phyloP scores from a whole-genome alignment of 2,113 vertebrate genomes.

The Crocuta crocuta region DNA sequence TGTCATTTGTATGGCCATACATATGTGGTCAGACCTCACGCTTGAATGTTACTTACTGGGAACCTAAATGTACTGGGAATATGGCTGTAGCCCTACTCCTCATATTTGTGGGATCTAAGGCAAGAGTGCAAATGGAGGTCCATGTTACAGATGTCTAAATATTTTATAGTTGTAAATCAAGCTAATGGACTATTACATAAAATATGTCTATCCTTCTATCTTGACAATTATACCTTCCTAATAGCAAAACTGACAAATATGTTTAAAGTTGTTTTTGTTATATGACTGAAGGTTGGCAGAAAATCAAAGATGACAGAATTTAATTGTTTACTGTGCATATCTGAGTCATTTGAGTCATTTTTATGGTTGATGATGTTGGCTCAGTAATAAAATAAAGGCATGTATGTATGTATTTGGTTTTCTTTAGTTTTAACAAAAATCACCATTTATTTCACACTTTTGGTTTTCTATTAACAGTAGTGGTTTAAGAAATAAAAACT shows the following conservation, averaged over 20 bases:
- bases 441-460: slow-evolving; percentile 7
- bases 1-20: not conserved
- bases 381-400: slow-evolving; percentile 46
- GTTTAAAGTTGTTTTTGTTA: slow-evolving; percentile 63
- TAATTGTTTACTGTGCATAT: slow-evolving; percentile 48
- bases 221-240: slow-evolving; percentile 59
- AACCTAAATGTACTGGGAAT: not conserved
- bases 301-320: slow-evolving; percentile 62
- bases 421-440: slow-evolving; percentile 54
- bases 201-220: not conserved
- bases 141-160: not conserved
- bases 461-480: not conserved
- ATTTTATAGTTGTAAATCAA: slow-evolving; percentile 34
- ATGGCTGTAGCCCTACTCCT: not conserved
- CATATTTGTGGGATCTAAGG: not conserved
- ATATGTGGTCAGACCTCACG: not conserved
- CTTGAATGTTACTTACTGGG: not conserved
- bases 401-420: slow-evolving; percentile 29
- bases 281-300: slow-evolving; percentile 64
- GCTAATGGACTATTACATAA: not conserved
- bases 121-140: not conserved
- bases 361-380: slow-evolving; percentile 32
- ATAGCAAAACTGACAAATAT: slow-evolving; percentile 63
- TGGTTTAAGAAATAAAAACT: slow-evolving; percentile 53
- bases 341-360: slow-evolving; percentile 29